Percentiles rank a stretch among this genome's conserved stretches.
phyloP scores from a whole-genome alignment of 2,888 invertebrate species.

The Malacosoma neustria region DNA sequence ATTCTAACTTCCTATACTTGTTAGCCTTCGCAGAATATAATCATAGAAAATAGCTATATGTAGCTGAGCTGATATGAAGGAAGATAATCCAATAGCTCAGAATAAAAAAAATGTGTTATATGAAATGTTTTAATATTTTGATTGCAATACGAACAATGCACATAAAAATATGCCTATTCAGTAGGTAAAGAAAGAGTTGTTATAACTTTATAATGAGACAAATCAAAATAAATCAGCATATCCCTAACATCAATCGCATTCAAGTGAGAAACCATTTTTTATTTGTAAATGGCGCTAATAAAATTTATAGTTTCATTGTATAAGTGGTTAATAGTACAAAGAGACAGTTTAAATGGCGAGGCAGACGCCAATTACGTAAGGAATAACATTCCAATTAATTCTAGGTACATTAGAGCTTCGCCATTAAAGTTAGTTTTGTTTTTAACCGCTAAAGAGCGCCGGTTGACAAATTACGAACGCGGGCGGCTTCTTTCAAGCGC shows the following conservation, averaged over 20 bases:
- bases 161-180: not conserved
- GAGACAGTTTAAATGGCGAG: slow-evolving; percentile 26
- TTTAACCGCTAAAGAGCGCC: slow-evolving; percentile 28
- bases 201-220: not conserved
- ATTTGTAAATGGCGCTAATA: not conserved
- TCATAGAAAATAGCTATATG: no score
- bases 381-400: slow-evolving; percentile 58
- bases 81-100: no score
- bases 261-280: not conserved
- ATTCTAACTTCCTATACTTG: no score
- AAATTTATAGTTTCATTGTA: not conserved
- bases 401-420: slow-evolving; percentile 35
- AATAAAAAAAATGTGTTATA: no score
- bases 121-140: no score
- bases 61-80: no score
- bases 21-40: no score
- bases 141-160: no score
- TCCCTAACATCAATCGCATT: not conserved
- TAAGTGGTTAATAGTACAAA: slow-evolving; percentile 4
- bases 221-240: not conserved
- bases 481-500: slow-evolving; percentile 46
- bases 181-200: not conserved
- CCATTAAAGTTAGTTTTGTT: slow-evolving; percentile 56
- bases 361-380: slow-evolving; percentile 40
- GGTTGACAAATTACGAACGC: slow-evolving; percentile 57